These are phyloP conservation scores for Stenolophus ochropezus DNA, from an alignment of 2,888 invertebrate species.

Conservation along the genomic window DNA sequence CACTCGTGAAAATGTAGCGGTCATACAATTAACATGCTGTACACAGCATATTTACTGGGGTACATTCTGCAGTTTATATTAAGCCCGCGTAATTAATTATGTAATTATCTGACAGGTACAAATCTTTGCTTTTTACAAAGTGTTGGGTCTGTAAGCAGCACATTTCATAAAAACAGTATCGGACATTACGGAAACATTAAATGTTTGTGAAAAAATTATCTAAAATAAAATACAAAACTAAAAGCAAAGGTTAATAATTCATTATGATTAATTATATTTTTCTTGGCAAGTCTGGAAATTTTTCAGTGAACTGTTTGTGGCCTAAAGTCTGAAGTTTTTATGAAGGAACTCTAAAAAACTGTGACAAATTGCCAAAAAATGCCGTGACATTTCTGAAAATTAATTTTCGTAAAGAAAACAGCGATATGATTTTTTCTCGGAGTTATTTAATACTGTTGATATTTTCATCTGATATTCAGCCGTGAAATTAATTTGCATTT, in stretches of 20 bases:
- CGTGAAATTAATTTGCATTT: constrained; percentile 24
- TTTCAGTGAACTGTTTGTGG: constrained; percentile 56
- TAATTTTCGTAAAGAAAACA: constrained; percentile 55
- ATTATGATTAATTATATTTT: constrained; percentile 59
- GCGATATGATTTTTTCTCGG: constrained; percentile 10
- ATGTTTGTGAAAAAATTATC: constrained; percentile 44
- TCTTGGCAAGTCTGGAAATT: constrained; percentile 54
- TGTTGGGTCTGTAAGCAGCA: neutral
- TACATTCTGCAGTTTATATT: neutral
- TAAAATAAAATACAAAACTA: constrained; percentile 52
- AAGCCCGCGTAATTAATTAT: constrained; percentile 23
- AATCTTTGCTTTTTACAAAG: constrained; percentile 17
- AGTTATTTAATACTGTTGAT: constrained; percentile 44
- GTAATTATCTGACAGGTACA: constrained; percentile 37
- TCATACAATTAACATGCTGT: neutral
- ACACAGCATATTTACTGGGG: neutral
- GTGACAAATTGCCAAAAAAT: constrained; percentile 60
- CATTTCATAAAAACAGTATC: constrained; percentile 22
- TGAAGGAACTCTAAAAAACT: constrained; percentile 41
- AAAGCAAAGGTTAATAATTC: constrained; percentile 53
- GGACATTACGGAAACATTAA: constrained; percentile 54
- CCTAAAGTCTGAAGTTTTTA: constrained; percentile 57
- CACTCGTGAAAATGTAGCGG: neutral
- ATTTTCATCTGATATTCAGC: neutral
- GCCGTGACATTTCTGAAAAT: constrained; percentile 56